Evolutionary conservation across 2,113 vertebrate genomes (phyloP).

Genomic region (Rhea pennata): DNA sequence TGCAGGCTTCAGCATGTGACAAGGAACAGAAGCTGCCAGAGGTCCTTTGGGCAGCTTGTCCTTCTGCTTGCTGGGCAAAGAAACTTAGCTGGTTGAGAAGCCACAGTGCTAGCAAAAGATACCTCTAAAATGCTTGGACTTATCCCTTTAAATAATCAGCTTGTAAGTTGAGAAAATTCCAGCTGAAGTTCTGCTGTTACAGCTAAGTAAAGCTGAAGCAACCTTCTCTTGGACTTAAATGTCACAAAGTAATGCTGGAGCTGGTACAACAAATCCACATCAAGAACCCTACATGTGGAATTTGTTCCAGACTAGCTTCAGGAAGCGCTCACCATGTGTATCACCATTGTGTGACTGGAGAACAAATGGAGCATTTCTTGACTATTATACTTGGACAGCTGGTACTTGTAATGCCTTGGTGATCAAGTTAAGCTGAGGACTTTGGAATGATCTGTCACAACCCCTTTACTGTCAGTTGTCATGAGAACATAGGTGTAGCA

Average conservation of each 20-base stretch:
- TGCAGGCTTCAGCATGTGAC: neutral
- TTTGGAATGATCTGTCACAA: neutral
- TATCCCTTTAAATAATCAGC: neutral
- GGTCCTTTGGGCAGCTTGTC: neutral
- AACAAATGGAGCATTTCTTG: neutral
- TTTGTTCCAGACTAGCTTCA: neutral
- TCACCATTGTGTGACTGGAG: neutral
- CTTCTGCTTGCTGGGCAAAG: neutral
- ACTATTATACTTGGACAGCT: fast-evolving
- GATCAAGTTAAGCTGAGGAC: neutral
- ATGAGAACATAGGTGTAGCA: fast-evolving
- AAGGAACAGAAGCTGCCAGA: neutral
- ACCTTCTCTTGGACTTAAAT: neutral
- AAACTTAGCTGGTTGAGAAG: neutral
- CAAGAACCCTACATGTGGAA: neutral
- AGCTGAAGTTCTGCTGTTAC: neutral
- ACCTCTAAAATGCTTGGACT: neutral
- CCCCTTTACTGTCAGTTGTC: neutral
- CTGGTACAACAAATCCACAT: fast-evolving
- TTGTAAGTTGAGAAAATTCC: neutral
- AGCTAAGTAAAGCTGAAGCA: neutral
- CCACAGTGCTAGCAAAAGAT: neutral
- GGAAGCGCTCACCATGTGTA: fast-evolving
- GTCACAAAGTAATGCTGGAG: neutral
- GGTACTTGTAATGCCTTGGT: neutral